phyloP scores from a whole-genome alignment of 2,888 invertebrate species.

The Boloria selene region DNA sequence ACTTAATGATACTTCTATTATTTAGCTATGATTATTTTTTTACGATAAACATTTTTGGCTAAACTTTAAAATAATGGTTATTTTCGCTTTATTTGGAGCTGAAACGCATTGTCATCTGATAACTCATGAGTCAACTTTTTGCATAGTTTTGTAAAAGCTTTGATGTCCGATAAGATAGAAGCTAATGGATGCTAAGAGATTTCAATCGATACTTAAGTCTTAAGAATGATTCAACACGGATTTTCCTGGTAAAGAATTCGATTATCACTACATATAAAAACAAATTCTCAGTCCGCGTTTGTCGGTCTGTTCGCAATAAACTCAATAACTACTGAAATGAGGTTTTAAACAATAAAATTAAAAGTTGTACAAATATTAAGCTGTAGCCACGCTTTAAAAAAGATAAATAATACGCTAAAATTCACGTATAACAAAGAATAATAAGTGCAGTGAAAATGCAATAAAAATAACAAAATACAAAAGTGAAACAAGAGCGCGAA shows the following conservation, averaged over 20 bases:
- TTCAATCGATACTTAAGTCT: conserved; percentile 13
- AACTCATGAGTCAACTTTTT: conserved; percentile 20
- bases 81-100: not conserved
- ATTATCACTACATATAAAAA: not conserved
- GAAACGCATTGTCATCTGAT: conserved; percentile 18
- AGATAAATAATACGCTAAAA: too few relatives aligned
- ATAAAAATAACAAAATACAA: too few relatives aligned
- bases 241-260: not conserved
- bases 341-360: too few relatives aligned
- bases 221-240: conserved; percentile 11
- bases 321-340: too few relatives aligned
- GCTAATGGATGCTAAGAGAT: conserved; percentile 15
- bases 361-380: too few relatives aligned
- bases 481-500: too few relatives aligned
- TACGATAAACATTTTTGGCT: not conserved
- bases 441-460: too few relatives aligned
- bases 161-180: conserved; percentile 12
- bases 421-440: too few relatives aligned
- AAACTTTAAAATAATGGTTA: not conserved
- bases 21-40: conserved; percentile 9
- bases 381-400: too few relatives aligned
- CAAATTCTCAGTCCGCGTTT: too few relatives aligned
- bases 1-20: not conserved
- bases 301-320: too few relatives aligned
- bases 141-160: conserved; percentile 18